Evolutionary conservation across 2,113 vertebrate species (phyloP), one percentile per base, ranked within the genome.

Genomic region (Casuarius casuarius): DNA sequence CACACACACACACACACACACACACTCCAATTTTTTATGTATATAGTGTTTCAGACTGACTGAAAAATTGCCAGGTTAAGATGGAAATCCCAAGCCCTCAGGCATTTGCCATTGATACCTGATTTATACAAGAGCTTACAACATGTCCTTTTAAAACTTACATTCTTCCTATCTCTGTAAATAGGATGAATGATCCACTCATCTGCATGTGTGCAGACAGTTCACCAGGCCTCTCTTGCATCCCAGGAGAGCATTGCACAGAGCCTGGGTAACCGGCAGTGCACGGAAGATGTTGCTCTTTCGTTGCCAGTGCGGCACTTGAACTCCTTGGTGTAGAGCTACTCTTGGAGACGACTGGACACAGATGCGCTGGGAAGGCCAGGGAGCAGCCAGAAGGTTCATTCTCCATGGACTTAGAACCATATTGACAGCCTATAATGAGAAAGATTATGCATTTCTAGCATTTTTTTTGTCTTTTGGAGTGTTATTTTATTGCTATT

Each of bases 241-340:
- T 5, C 10, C 18, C 28, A 31, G 56, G 52, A 72, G 52, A 61
- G 23, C 12, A 5, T 19, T 62, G 13, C 1, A 1, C 31, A 54
- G 21, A 77, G 25, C 72, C 54, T 76, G 33, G 48, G 25, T 48
- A 80, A 61, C 21, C 72, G 48, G 8, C 44, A 58, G 1, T 9
- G 21, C 67, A 70, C 18, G 46, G 23, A 23, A 17, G 46, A 48
- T 23, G 26, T 17, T 73, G 52, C 75, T 48, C 23, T 51, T 76
- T 74, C 35, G 9, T 17, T 2, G 3, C 2, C 4, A 20, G 12
- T 20, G 35, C 7, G 8, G 23, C n/a, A 17, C 9, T 46, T 5
- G 14, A 38, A 6, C 21, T 83, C 5, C 25, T 56, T 1, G 10
- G 28, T 16, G 29, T 48, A 61, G 29, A 52, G 33, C 26, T 90